Base-by-base conservation (phyloP, 2,888 invertebrate species). In the Orgyia antiqua region DNA sequence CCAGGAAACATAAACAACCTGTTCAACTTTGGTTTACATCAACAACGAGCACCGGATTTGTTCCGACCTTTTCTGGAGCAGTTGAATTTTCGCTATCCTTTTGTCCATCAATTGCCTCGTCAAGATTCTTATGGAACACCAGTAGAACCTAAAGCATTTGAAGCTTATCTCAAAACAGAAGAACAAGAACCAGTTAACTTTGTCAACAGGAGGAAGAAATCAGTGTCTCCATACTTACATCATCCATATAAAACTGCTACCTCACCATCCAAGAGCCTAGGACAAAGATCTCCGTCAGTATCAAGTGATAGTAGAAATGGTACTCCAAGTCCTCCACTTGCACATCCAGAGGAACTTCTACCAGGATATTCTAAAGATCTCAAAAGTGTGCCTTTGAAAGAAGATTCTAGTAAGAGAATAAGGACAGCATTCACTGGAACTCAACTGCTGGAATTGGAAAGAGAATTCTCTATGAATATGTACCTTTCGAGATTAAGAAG, bases 391-490 rank as follows among this genome's bases (percentile, higher is more conserved):
- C 70, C 88, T 27, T 36, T 88, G 45, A 76, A 88, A 73, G 84
- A 92, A 64, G 87, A 90, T 44, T 93, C 94, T 1, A 94, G 94
- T 55, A 96, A 96, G 69, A 88, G 97, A 37, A 96, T 97, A 42
- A 88, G 98, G 23, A 98, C 97, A 0, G 97, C 97, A 0, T 98
- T 97, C 70, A 97, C 96, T 2, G 96, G 96, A 48, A 94, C 93
- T 0, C 96, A 96, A 64, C 87, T 96, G 0, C 76, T 97, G 31
- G 94, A 96, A 59, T 76, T 98, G 33, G 97, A 97, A 71, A 82
- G 96, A 29, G 97, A 97, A 66, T 98, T 97, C 71, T 88, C 94
- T 0, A 77, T 92, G 51, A 97, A 96, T 67, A 96, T 96, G 92
- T 98, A 98, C 63, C 79, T 98, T 18, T 96, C 96, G 0, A 88